Evolutionary conservation across 1,140 invertebrate genomes (phyloP), one percentile per base, ranked within the genome.

Genomic region (Thrips palmi): DNA sequence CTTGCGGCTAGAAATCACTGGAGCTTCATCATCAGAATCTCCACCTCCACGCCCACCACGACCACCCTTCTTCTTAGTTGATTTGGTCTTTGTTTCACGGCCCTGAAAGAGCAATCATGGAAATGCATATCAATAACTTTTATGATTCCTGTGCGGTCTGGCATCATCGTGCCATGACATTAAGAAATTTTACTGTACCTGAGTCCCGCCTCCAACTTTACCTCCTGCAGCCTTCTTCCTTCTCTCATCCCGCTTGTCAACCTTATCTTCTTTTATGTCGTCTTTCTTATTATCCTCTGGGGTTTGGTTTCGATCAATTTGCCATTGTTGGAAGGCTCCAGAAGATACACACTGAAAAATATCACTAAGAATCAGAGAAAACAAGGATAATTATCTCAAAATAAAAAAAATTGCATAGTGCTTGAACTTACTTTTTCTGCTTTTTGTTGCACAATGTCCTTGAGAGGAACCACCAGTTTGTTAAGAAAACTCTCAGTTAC

Each of bases 51-150:
- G 64, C 20, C 56, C 61, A 48, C 55, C 59, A 41, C 59, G 58
- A 52, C 71, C 67, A 44, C 63, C 59, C 23, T 63, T 64, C 50
- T 82, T 84, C 50, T 97, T 97, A 0, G 79, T 80, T 4, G 88
- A 79, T 57, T 91, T 93, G 0, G 84, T 94, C 62, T 93, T 96
- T 1, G 87, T 91, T 64, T 97, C 91, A 37, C 91, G 65, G 1
- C 89, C 91, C 60, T 60, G 43, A 14, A 45, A 40, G n/a, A n/a
- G n/a, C n/a, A n/a, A n/a, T n/a, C n/a, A 45, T 11, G 34, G 42
- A 37, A 43, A 4, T 33, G 11, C 1, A 20, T 27, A 17, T 6
- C 8, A 25, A 17, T 17, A 27, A 33, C 3, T 15, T 3, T 22
- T 28, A 20, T 30, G 24, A 2, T 17, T 17, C 19, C 35, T 6